Evolutionary conservation across 2,113 vertebrate genomes (phyloP).

Genomic region (Hydrochoerus hydrochaeris): DNA sequence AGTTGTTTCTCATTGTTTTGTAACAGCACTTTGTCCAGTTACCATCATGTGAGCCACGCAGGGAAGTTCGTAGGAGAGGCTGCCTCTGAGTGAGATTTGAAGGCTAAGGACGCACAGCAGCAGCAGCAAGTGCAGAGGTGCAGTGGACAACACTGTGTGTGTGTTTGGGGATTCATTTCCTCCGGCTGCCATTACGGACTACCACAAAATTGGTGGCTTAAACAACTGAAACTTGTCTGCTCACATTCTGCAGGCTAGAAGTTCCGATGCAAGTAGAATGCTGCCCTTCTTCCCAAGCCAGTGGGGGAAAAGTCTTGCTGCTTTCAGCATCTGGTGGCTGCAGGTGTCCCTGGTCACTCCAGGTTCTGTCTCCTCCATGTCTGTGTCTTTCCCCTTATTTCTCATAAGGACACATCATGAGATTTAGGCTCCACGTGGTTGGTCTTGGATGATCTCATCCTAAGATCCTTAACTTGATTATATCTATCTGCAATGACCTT

Average conservation of each 20-base stretch:
- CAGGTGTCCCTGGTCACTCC: background rate
- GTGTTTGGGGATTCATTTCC: background rate
- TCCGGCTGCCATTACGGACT: background rate
- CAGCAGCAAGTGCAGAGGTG: background rate
- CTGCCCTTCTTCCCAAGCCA: background rate
- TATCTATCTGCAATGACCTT: background rate
- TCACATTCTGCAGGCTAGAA: background rate
- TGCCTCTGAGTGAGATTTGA: background rate
- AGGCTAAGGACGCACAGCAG: background rate
- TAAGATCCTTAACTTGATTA: background rate
- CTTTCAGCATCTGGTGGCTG: background rate
- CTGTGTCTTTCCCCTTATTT: background rate
- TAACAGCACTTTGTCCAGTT: background rate
- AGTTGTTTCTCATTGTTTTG: slow-evolving; percentile 14
- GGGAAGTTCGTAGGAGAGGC: background rate
- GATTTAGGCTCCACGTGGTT: background rate
- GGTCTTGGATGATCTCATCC: background rate
- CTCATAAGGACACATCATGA: background rate
- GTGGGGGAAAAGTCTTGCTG: background rate
- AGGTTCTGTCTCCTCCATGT: background rate
- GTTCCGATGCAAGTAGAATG: background rate
- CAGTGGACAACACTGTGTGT: background rate
- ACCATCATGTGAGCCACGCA: background rate
- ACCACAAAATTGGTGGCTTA: background rate
- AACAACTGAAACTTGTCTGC: background rate